phyloP scores from a whole-genome alignment of 2,113 vertebrate species.

The Hemiprocne comata region DNA sequence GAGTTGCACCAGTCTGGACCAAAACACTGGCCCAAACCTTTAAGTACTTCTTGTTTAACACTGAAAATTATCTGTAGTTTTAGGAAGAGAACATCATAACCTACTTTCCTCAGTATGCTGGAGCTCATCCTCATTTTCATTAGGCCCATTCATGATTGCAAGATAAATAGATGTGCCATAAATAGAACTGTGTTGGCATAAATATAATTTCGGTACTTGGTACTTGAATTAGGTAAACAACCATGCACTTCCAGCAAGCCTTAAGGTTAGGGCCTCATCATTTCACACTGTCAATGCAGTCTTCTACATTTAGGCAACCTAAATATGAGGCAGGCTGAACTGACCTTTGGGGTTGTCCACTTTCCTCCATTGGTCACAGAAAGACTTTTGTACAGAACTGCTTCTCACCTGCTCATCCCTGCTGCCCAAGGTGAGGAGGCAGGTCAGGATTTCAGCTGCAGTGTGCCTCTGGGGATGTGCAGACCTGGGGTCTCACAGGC shows the following conservation, averaged over 20 bases:
- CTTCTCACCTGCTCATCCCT: not conserved
- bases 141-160: not conserved
- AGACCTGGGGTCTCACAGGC: not conserved
- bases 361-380: not conserved
- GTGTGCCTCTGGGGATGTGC: not conserved
- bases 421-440: fast-evolving
- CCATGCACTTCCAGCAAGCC: not conserved
- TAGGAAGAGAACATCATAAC: slow-evolving; percentile 34
- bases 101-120: slow-evolving; percentile 14
- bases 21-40: not conserved
- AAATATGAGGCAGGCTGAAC: not conserved
- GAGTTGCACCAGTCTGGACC: not conserved
- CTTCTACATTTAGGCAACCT: not conserved
- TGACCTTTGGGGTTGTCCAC: not conserved
- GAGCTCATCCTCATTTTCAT: slow-evolving; percentile 37
- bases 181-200: slow-evolving; percentile 44
- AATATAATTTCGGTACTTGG: slow-evolving; percentile 34
- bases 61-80: slow-evolving; percentile 1
- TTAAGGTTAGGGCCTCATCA: not conserved
- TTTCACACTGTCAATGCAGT: not conserved
- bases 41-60: not conserved
- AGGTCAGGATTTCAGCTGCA: not conserved
- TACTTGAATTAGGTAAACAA: slow-evolving; percentile 35
- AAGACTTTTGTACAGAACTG: fast-evolving
- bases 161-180: slow-evolving; percentile 9